Percentiles rank a stretch among this genome's conserved stretches.
Evolutionary conservation across 2,888 invertebrate genomes (phyloP).

Genomic region (Ectemnius lituratus): DNA sequence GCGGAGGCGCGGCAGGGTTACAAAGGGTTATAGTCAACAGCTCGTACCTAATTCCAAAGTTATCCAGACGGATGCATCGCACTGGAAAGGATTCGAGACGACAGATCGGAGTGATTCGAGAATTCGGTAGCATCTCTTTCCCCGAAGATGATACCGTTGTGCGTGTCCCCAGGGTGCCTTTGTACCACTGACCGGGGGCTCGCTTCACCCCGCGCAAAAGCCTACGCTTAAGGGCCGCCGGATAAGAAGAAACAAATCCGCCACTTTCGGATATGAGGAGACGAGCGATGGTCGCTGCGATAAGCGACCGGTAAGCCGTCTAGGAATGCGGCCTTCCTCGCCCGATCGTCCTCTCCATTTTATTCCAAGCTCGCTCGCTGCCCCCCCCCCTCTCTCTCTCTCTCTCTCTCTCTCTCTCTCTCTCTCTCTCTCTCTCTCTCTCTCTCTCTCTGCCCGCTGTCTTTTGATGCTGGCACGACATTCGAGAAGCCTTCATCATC

Average conservation of each 20-base stretch:
- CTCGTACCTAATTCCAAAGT: conserved; percentile 22
- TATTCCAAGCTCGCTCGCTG: conserved; percentile 24
- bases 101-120: conserved; percentile 47
- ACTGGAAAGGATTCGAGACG: conserved; percentile 32
- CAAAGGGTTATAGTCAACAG: conserved; percentile 21
- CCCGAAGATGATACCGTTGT: conserved; percentile 53
- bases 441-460: background rate
- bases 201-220: conserved; percentile 46
- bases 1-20: background rate
- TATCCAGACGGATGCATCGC: conserved; percentile 21
- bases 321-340: conserved; percentile 71
- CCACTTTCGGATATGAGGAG: conserved; percentile 67
- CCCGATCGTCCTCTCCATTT: conserved; percentile 51
- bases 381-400: conserved; percentile 11
- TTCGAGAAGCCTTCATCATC: conserved; percentile 59
- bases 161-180: conserved; percentile 47
- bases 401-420: background rate
- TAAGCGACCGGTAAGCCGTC: conserved; percentile 72
- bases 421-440: conserved; percentile 18
- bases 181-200: conserved; percentile 38
- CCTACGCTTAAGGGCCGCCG: conserved; percentile 48
- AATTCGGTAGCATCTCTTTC: conserved; percentile 46
- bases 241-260: conserved; percentile 74
- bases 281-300: conserved; percentile 65
- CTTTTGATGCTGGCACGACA: conserved; percentile 47